A percentile compares a stretch with the other conserved stretches of the same genome.
Conservation (phyloP, 2,113 vertebrate species). For the Apaloderma vittatum region DNA sequence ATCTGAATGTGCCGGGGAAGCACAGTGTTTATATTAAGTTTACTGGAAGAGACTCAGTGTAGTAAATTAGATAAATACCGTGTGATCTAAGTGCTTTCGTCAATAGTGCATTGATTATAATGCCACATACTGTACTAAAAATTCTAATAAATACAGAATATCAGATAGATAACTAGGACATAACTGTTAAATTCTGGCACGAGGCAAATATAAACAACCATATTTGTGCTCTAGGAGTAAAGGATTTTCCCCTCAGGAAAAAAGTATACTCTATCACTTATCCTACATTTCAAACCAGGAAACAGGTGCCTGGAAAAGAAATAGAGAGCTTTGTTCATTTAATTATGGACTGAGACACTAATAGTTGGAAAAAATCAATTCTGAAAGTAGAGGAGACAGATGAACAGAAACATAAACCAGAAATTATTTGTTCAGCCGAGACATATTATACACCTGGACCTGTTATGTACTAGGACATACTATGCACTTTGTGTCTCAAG, state of each 20-base stretch:
- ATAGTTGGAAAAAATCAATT: not conserved
- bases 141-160: constrained; percentile 42
- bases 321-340: not conserved
- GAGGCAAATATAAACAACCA: constrained; percentile 41
- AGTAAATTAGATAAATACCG: constrained; percentile 69
- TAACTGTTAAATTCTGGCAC: constrained; percentile 55
- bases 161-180: constrained; percentile 54
- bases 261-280: not conserved
- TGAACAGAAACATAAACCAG: not conserved
- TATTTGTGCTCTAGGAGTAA: constrained; percentile 52
- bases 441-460: not conserved
- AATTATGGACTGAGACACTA: not conserved
- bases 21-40: not conserved
- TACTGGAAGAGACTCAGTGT: constrained; percentile 14
- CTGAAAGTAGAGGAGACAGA: not conserved
- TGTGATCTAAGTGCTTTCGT: constrained; percentile 55
- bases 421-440: not conserved
- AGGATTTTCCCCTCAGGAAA: constrained; percentile 20
- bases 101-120: constrained; percentile 68
- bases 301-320: not conserved
- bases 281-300: constrained; percentile 34
- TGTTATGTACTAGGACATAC: not conserved
- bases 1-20: not conserved
- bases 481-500: not conserved
- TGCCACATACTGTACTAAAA: constrained; percentile 59